Percentiles rank a stretch among this genome's conserved stretches.
Conservation (phyloP, 2,888 invertebrate species). For the Bombylius major region DNA sequence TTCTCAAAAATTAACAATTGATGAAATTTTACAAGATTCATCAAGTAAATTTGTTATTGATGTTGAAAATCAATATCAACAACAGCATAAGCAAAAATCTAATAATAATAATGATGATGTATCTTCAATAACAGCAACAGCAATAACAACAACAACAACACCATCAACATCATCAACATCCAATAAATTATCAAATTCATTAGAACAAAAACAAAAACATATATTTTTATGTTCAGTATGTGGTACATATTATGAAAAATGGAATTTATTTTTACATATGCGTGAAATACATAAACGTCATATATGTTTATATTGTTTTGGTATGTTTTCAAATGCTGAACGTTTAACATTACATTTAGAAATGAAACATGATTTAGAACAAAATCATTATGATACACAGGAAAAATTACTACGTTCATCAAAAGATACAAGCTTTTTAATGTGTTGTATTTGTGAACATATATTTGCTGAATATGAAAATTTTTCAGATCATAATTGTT, state of each 20-base stretch:
- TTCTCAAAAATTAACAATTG: no score
- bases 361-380: conserved; percentile 64
- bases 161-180: background rate
- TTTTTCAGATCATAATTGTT: conserved; percentile 61
- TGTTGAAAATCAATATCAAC: conserved; percentile 26
- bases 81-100: conserved; percentile 18
- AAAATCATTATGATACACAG: conserved; percentile 51
- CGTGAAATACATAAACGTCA: conserved; percentile 67
- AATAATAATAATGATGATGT: background rate
- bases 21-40: background rate
- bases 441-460: conserved; percentile 71
- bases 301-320: conserved; percentile 71
- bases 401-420: conserved; percentile 55
- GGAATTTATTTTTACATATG: conserved; percentile 77
- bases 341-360: conserved; percentile 64
- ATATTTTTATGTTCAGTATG: conserved; percentile 73
- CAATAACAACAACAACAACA: background rate
- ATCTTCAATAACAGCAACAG: background rate
- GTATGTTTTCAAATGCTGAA: conserved; percentile 69
- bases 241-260: conserved; percentile 72
- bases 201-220: conserved; percentile 38
- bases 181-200: background rate
- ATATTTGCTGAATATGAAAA: conserved; percentile 64
- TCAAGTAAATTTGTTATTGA: background rate
- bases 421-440: conserved; percentile 52